Percentiles rank a stretch among this genome's conserved stretches.
These are phyloP conservation scores for Vidua chalybeata DNA, from an alignment of 2,113 vertebrate genomes.

Conservation along the genomic window DNA sequence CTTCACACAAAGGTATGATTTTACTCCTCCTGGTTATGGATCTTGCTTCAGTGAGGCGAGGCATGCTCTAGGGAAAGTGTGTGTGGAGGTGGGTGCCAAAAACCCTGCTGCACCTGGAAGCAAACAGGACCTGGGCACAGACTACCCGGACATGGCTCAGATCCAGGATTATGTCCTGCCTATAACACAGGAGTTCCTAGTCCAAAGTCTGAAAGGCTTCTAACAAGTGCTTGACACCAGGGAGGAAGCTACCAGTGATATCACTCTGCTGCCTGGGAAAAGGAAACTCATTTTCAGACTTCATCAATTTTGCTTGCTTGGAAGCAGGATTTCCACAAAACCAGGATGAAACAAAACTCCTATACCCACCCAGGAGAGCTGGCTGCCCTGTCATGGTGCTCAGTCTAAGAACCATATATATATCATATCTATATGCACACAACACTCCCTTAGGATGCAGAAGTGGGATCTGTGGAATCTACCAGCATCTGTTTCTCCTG, in stretches of 20 bases:
- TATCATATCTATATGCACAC: not conserved
- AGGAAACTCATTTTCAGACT: not conserved
- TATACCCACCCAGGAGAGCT: not conserved
- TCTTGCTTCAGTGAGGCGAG: not conserved
- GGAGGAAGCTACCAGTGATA: not conserved
- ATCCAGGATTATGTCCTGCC: not conserved
- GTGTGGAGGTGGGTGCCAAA: not conserved
- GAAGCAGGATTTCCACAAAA: not conserved
- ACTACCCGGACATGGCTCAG: not conserved
- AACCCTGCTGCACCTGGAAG: not conserved
- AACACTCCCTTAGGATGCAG: not conserved
- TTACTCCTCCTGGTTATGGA: not conserved
- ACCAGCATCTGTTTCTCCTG: not conserved
- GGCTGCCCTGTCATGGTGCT: not conserved
- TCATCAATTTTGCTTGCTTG: not conserved
- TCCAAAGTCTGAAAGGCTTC: not conserved
- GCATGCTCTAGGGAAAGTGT: not conserved
- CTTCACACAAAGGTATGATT: not conserved
- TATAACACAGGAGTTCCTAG: not conserved
- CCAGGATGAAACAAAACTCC: not conserved
- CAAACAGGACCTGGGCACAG: not conserved
- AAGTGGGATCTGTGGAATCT: fast-evolving
- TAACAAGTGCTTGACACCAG: not conserved
- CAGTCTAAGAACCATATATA: not conserved
- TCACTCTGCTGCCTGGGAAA: not conserved